Percentiles rank a stretch among this genome's conserved stretches.
Conservation (phyloP, 2,113 vertebrate species). For the Vulpes lagopus region DNA sequence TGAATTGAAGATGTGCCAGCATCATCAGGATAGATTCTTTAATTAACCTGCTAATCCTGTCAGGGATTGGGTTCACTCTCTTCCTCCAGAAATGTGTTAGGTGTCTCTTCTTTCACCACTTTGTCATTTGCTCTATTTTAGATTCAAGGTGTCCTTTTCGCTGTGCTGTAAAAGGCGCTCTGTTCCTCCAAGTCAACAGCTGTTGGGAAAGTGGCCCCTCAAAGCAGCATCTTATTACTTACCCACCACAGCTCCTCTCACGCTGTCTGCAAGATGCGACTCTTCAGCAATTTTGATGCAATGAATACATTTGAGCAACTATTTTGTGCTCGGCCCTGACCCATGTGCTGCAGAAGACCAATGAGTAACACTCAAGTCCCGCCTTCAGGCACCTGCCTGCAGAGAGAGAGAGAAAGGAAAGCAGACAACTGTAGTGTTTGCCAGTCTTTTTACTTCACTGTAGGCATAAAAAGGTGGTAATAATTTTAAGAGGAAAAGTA, state of each 20-base stretch:
- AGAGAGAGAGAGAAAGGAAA: not conserved
- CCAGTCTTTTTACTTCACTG: not conserved
- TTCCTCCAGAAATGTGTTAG: slow-evolving; percentile 76
- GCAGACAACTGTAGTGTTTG: not conserved
- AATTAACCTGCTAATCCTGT: slow-evolving; percentile 83
- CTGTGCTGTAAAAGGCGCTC: slow-evolving; percentile 59
- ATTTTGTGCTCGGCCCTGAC: no score
- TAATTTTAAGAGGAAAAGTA: not conserved
- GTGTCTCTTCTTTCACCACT: slow-evolving; percentile 81
- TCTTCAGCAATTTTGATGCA: not conserved
- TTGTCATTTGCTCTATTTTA: slow-evolving; percentile 80
- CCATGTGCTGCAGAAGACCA: not conserved
- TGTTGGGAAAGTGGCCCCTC: slow-evolving; percentile 35
- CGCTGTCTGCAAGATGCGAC: not conserved
- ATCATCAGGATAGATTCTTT: slow-evolving; percentile 78
- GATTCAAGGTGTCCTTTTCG: slow-evolving; percentile 80
- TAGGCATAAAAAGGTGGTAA: not conserved
- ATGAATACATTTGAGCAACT: not conserved
- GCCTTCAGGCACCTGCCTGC: not conserved
- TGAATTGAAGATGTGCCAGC: slow-evolving; percentile 80
- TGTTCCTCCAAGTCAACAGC: slow-evolving; percentile 69
- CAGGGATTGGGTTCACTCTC: slow-evolving; percentile 73
- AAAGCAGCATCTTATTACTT: not conserved
- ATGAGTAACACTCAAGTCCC: not conserved
- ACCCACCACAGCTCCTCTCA: not conserved